These are phyloP conservation scores for Drymodes brunneopygia DNA, from an alignment of 2,113 vertebrate species.

Conservation along the genomic window DNA sequence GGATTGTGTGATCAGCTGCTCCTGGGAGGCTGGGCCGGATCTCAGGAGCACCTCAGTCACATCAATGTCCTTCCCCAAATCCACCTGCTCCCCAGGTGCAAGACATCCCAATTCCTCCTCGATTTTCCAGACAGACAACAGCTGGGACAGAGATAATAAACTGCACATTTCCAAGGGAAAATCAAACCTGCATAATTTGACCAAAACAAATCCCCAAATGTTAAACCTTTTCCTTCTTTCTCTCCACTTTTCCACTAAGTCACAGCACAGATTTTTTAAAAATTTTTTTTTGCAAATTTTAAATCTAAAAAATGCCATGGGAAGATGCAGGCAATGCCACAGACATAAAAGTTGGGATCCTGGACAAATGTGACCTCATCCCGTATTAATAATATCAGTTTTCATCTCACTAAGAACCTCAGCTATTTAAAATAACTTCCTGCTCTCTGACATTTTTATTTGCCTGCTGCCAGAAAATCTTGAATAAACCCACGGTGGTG, in stretches of 20 bases:
- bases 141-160: neutral
- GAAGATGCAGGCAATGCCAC: neutral
- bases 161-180: neutral
- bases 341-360: neutral
- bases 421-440: neutral
- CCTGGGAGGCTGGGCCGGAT: neutral
- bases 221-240: neutral
- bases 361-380: neutral
- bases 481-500: neutral
- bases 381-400: neutral
- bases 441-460: neutral
- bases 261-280: neutral
- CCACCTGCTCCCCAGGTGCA: neutral
- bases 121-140: neutral
- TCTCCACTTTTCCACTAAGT: neutral
- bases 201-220: neutral
- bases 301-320: neutral
- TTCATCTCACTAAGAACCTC: neutral
- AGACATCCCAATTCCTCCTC: neutral
- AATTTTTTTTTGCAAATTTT: neutral
- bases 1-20: neutral
- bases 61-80: neutral
- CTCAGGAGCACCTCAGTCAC: neutral
- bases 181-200: neutral
- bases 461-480: neutral